phyloP scores from a whole-genome alignment of 1,140 invertebrate species.

The Temnothorax nylanderi region DNA sequence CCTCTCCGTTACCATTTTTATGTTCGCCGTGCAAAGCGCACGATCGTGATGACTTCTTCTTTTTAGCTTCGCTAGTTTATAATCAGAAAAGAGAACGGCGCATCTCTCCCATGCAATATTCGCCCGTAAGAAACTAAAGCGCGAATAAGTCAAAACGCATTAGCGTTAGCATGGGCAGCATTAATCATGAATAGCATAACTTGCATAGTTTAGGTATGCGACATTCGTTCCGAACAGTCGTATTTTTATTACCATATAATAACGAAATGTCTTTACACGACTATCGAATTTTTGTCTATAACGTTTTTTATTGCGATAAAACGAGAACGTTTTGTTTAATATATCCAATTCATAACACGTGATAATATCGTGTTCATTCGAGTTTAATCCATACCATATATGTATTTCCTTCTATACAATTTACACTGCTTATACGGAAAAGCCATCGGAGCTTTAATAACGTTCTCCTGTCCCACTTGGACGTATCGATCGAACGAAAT shows the following conservation, averaged over 20 bases:
- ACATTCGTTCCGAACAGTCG: not conserved
- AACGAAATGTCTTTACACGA: not conserved
- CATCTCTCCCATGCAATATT: not conserved
- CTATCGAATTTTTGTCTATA: not conserved
- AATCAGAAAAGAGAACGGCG: not conserved
- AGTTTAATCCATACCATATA: not conserved
- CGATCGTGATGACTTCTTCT: conserved; percentile 1
- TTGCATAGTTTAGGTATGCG: not conserved
- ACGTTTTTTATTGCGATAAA: not conserved
- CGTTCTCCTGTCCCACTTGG: conserved; percentile 50
- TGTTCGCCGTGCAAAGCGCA: not conserved
- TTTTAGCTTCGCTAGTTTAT: not conserved
- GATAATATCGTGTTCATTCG: conserved; percentile 41
- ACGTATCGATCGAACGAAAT: conserved; percentile 61
- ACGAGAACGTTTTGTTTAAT: not conserved
- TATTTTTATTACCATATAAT: not conserved
- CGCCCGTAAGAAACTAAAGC: not conserved
- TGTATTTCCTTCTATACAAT: conserved; percentile 26
- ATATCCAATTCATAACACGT: conserved; percentile 20
- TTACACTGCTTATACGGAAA: conserved; percentile 25
- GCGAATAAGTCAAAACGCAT: not conserved
- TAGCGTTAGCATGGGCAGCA: not conserved
- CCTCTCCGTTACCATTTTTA: conserved; percentile 13
- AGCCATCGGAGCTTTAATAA: conserved; percentile 65
- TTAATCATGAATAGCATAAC: conserved; percentile 9